Evolutionary conservation across 2,888 invertebrate species (phyloP), one percentile per base, ranked within the genome.

Genomic region (Erebia ligea): DNA sequence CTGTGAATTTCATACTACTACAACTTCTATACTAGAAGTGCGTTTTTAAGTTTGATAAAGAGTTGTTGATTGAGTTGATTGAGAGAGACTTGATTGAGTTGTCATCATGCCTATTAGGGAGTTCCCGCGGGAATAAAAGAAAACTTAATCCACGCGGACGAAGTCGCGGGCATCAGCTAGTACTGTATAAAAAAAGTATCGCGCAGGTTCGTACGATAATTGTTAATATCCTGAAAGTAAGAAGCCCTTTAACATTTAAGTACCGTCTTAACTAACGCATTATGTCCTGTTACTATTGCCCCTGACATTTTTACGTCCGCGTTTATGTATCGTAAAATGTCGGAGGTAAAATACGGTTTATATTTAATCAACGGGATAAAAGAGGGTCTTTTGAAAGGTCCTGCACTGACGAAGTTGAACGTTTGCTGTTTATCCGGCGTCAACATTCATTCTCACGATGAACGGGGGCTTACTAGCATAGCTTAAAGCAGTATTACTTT

Each of bases 271-370:
- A 61, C n/a, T 57, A 72, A 69, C 45, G 59, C 58, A 72, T 69
- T 69, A 40, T 61, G 67, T 68, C 56, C 69, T 63, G 58, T 72
- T 69, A 63, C 61, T 48, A 48, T 58, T 56, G 68, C 58, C 72
- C 72, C 45, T 72, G 72, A 72, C 72, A 72, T 72, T 72, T 72
- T 57, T 42, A 65, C 58, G 59, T 72, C 69, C 72, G 72, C 62
- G 40, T 58, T 64, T 57, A 61, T 57, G 21, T 54, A 68, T 67
- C 67, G 63, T 63, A 63, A 63, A 57, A 57, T 57, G 25, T 25
- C 57, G 34, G 25, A 57, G 25, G 57, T 57, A 25, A 57, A 34
- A 34, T 25, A 57, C 57, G 57, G 11, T 57, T 57, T n/a, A 57
- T 57, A 57, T 57, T 57, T 57, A 57, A 57, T 57, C 57, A 57